Base-by-base conservation (phyloP, 2,888 invertebrate species). In the Drosophila buzzatii region DNA sequence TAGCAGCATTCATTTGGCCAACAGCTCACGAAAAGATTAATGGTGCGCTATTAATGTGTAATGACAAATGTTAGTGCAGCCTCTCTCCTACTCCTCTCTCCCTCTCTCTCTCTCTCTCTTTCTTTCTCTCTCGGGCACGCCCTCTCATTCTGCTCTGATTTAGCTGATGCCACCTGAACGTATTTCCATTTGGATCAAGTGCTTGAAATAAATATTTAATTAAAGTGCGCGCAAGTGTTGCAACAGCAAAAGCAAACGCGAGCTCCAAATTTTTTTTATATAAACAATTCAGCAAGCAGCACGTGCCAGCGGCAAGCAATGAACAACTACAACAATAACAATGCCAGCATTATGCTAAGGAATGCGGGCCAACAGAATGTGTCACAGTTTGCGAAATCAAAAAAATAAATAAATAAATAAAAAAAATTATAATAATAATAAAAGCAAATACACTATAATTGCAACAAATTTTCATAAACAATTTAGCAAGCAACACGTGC, bases 11-110 rank as follows among this genome's bases (percentile, higher is more conserved):
- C 81, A 85, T 76, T 80, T 71, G 69, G 73, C 79, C 68, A 76
- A 59, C 77, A 73, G 75, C 77, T 73, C 83, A 82, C 83, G 73
- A 78, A 90, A 90, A 91, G 91, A 91, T 91, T 91, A 91, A 91
- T 91, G 91, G 82, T 81, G 79, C 83, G 90, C 91, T 91, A 91
- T 91, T 91, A 91, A 91, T 90, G 91, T 88, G 79, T 91, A 91
- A 91, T 91, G 91, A 91, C 90, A 89, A 91, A 91, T 91, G 87
- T 86, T 89, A 86, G 89, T 87, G 78, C 76, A 75, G 70, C 70
- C 70, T 45, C 62, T 55, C 47, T 44, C 41, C 3, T n/a, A 2
- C 7, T 12, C 3, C 18, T 0, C 9, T n/a, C 61, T 12, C 8
- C 0, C 35, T 9, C 31, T 7, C 49, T n/a, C 39, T 7, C 16